Base-by-base conservation (phyloP, 2,888 invertebrate species). In the Sminthurides aquaticus region DNA sequence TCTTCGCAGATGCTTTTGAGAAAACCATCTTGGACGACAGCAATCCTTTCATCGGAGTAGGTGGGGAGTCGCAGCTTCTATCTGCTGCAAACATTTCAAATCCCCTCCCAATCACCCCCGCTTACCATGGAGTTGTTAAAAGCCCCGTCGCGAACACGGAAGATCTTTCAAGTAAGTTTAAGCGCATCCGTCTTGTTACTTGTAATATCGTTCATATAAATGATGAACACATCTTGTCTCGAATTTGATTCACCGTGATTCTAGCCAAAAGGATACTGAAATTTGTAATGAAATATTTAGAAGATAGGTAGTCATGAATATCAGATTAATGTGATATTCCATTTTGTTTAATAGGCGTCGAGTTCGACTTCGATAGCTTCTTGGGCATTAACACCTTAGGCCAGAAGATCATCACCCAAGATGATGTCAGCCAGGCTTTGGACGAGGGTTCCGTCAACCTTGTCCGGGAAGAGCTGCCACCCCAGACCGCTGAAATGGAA, bases 201-300 rank as follows among this genome's bases (percentile, higher is more conserved):
- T 52, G 22, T 52, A 15, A 34, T 11, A 52, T 18, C 20, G 8
- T 8, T 22, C 52, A 18, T 8, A 15, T 18, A 54, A 29, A 69
- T 70, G 70, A 70, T 70, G 68, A 61, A 27, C 55, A 52, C 22
- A 27, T 43, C 27, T 67, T 69, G 58, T 64, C 60, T 63, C 67
- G 65, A 70, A 70, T 66, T 52, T 61, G 69, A 68, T 64, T 52
- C 55, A 54, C 28, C 54, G 62, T 64, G 64, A 67, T 62, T 26
- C 64, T 65, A 58, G 64, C 68, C 68, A 66, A 66, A 68, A 68
- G 67, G 69, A 65, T 67, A 56, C 69, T 69, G 66, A 69, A 20
- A 8, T 34, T 11, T 52, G 52, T 8, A 52, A 52, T 52, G 5
- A 20, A 52, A 5, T 34, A 11, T 52, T 52, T 52, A 52, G 20